phyloP scores from a whole-genome alignment of 2,797 vertebrate genomes.

The Gallinago nigripennis region DNA sequence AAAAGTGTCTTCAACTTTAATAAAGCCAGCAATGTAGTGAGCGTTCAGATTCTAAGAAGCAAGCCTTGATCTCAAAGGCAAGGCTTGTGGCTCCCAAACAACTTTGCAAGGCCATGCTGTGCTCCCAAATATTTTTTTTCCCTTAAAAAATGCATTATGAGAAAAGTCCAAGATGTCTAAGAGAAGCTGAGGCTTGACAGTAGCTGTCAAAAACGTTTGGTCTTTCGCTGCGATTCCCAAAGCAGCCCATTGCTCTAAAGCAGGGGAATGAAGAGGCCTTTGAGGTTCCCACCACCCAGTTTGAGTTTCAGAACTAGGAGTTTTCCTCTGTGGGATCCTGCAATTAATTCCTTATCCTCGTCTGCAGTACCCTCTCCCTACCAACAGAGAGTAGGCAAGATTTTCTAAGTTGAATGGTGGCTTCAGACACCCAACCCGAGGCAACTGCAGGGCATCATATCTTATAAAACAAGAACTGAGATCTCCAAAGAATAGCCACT shows the following conservation, averaged over 20 bases:
- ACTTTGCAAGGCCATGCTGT: background rate
- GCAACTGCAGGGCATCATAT: background rate
- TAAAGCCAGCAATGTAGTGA: background rate
- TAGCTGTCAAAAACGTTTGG: background rate
- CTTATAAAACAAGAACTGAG: background rate
- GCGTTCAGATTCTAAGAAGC: background rate
- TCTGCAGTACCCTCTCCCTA: background rate
- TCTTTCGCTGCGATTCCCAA: background rate
- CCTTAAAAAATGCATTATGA: background rate
- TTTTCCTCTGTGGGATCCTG: background rate
- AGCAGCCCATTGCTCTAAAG: background rate
- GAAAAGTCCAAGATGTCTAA: background rate
- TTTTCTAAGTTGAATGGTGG: background rate
- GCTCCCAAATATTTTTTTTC: background rate
- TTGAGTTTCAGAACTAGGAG: background rate
- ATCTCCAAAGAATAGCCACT: background rate
- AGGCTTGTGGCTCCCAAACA: background rate
- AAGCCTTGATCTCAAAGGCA: background rate
- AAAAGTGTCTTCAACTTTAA: background rate
- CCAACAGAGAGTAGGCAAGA: background rate
- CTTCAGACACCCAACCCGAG: background rate
- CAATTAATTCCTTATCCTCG: background rate
- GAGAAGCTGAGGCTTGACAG: background rate
- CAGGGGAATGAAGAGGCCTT: background rate
- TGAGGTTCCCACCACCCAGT: background rate